Evolutionary conservation across 2,797 vertebrate species (phyloP).

Genomic region (Cheirogaleus major): DNA sequence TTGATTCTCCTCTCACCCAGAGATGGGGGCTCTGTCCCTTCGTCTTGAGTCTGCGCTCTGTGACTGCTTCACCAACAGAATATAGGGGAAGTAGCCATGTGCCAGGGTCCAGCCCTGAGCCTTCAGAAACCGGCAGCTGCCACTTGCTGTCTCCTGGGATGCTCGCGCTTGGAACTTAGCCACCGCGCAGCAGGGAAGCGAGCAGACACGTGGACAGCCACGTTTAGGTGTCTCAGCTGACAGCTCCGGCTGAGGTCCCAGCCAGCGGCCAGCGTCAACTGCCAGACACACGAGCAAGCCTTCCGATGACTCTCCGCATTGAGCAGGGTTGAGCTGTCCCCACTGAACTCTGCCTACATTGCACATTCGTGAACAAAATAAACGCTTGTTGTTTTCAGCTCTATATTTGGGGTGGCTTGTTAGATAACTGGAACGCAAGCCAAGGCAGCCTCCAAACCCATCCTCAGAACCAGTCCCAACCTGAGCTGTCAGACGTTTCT

Average conservation of each 20-base stretch:
- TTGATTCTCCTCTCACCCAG: not conserved
- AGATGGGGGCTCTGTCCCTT: not conserved
- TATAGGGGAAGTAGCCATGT: not conserved
- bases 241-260: not conserved
- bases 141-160: not conserved
- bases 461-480: not conserved
- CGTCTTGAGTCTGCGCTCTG: not conserved
- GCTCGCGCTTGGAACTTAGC: not conserved
- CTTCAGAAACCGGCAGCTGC: not conserved
- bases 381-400: not conserved
- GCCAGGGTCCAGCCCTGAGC: not conserved
- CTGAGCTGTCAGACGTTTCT: not conserved
- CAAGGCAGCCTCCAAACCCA: not conserved
- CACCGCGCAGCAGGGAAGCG: not conserved
- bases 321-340: not conserved
- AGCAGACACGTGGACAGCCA: not conserved
- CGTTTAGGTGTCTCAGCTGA: not conserved
- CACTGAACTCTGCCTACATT: not conserved
- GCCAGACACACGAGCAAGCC: not conserved
- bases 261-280: not conserved
- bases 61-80: not conserved
- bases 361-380: not conserved
- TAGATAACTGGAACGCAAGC: not conserved
- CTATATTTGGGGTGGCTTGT: not conserved
- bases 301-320: not conserved